Evolutionary conservation across 2,797 vertebrate genomes (phyloP).

Genomic region (Molossus molossus): DNA sequence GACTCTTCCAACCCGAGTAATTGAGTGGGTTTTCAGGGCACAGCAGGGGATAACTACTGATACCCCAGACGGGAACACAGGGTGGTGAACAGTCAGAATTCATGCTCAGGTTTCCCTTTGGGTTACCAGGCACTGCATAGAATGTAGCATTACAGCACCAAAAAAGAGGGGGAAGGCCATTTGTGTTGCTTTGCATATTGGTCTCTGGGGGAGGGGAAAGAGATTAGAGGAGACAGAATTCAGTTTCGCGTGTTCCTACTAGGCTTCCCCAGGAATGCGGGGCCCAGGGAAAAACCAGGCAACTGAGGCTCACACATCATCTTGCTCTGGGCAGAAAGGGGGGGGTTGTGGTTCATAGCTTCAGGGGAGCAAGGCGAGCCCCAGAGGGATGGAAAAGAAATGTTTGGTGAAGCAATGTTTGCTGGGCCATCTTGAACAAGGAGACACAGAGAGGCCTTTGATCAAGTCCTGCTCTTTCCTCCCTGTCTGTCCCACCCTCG

Average conservation of each 20-base stretch:
- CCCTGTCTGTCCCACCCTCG: too few species aligned
- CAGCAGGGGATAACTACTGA: neutral
- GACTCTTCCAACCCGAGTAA: neutral
- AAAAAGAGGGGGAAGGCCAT: fast-evolving
- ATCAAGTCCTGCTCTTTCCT: neutral
- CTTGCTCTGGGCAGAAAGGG: neutral
- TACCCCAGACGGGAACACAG: neutral
- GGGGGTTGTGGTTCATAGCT: too few species aligned
- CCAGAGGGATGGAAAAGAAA: neutral
- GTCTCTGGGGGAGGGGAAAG: neutral
- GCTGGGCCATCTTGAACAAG: neutral
- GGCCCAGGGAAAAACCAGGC: neutral
- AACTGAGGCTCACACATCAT: neutral
- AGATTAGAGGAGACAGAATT: neutral
- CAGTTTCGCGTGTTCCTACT: neutral
- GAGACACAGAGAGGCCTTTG: neutral
- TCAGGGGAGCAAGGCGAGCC: neutral
- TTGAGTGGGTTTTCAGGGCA: neutral
- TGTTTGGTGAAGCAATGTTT: neutral
- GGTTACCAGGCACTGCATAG: fast-evolving
- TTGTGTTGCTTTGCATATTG: neutral
- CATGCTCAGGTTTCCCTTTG: neutral
- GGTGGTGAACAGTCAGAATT: neutral
- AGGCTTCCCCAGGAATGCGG: neutral
- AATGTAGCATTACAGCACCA: neutral